Base-by-base conservation (phyloP, 2,888 invertebrate genomes). In the Erpobdella octoculata region DNA sequence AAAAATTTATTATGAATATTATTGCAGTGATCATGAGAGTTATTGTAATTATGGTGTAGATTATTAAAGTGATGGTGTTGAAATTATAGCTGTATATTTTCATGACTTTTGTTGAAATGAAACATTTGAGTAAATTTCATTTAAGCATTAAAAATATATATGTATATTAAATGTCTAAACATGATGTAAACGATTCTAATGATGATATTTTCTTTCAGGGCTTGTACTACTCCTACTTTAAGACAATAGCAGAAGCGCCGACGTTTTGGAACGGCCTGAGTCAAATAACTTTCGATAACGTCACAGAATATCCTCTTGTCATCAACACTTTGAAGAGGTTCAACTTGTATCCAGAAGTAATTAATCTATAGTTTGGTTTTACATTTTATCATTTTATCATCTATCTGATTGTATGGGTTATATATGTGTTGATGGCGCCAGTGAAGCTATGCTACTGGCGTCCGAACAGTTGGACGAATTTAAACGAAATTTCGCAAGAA, bases 171-270 rank as follows among this genome's bases (percentile, higher is more conserved):
- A 18, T 28, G 21, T 64, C 25, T 6, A 64, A 31, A 8, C 9
- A 64, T 64, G 64, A 64, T 64, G 64, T n/a, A n/a, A 36, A 35
- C 6, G 64, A 64, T 64, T 33, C 1, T 64, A 36, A 64, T 64
- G 64, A 64, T 64, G 64, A 35, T 64, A 25, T 53, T 41, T 53
- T 12, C 4, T 53, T n/a, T 46, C 81, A 88, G 88, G 89, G 92
- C 0, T 87, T 93, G 78, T 93, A 93, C 80, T 93, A 90, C 81
- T 91, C 90, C 0, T 93, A 91, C 81, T 93, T 89, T 83, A 93
- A 93, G 80, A 89, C 88, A 0, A 84, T 93, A 64, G 88, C 89
- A 0, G 88, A 89, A 74, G 86, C 91, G 74, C 84, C 86, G 25
- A 82, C 88, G 78, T 83, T 90, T 81, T 76, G 83, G 78, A 80